Base-by-base conservation (phyloP, 1,140 invertebrate species). In the Nebria ingens region DNA sequence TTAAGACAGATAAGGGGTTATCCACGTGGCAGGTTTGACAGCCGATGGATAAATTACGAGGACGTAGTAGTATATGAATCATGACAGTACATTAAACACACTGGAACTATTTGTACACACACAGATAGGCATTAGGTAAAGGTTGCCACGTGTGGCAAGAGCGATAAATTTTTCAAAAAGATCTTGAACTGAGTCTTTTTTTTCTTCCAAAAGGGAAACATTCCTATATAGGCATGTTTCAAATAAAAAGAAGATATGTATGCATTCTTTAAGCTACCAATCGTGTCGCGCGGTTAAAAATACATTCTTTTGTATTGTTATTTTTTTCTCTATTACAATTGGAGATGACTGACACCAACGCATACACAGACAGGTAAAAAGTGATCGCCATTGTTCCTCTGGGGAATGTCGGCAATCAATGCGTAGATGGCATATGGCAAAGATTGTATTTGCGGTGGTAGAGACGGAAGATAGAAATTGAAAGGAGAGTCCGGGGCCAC, bases 71-170 rank as follows among this genome's bases (percentile, higher is more conserved):
- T 45, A 17, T 45, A 45, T 45, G 40, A 45, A 45, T 45, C 40
- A 45, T 45, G 40, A 45, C 40, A 45, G 40, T 45, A 45, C 40
- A 45, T 45, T 45, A 45, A 45, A 45, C 40, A 45, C 40, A 45
- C 40, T 45, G 25, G n/a, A 29, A 17, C 40, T 17, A 45, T 45
- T 45, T 17, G 40, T 45, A 45, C 40, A 45, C 9, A 17, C 40
- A 17, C 40, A 6, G 9, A 17, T 17, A n/a, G n/a, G n/a, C n/a
- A n/a, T n/a, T n/a, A n/a, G n/a, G n/a, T n/a, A n/a, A n/a, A n/a
- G n/a, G n/a, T n/a, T n/a, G n/a, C n/a, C n/a, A n/a, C n/a, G n/a
- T n/a, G n/a, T n/a, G n/a, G n/a, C n/a, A n/a, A n/a, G n/a, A n/a
- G n/a, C n/a, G n/a, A n/a, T 45, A 45, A 45, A 45, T 45, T 12